Base-by-base conservation (phyloP, 2,113 vertebrate genomes). In the Chaetodon auriga region DNA sequence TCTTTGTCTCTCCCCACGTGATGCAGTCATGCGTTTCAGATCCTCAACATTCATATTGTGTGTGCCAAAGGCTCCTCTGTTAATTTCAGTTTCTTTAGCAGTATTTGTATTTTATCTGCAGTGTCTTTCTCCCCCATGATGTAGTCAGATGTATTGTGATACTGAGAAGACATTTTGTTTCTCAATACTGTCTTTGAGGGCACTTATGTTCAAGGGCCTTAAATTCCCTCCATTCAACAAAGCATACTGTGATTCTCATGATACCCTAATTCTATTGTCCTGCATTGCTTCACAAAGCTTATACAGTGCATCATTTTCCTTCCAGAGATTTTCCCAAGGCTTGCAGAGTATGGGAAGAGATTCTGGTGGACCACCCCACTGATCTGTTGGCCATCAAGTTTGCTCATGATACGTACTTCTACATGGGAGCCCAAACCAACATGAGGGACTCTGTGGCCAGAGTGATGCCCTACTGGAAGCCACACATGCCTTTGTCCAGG, bases 351-450 rank as follows among this genome's bases (percentile, higher is more conserved):
- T 99, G 98, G 98, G 97, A 99, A 7, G 89, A 96, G 86, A 97
- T 99, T 78, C 94, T 99, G 23, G 84, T 93, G 23, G 96, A 94
- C 68, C 93, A 99, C 78, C 98, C 98, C 0, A 98, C 97, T 0
- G 98, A 99, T 79, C 58, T 99, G 91, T 66, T 99, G 82, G 98
- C 98, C 16, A 93, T 99, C 46, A 99, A 95, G 84, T 97, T 99
- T 69, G 90, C 96, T 69, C 97, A 99, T 0, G 97, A 99, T 43
- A 54, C 94, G 51, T 98, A 96, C 51, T 99, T 99, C 91, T 98
- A 97, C 92, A 83, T 97, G 82, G 98, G 98, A 35, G 83, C 94
- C 38, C 95, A 96, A 13, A 68, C 35, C 3, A 95, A 93, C 81
- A 96, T 99, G 96, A 94, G 97, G 57, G 97, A 99, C 83, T 99